Percentiles rank a stretch among this genome's conserved stretches.
Evolutionary conservation across 2,797 vertebrate genomes (phyloP).

Genomic region (Valencia hispanica): DNA sequence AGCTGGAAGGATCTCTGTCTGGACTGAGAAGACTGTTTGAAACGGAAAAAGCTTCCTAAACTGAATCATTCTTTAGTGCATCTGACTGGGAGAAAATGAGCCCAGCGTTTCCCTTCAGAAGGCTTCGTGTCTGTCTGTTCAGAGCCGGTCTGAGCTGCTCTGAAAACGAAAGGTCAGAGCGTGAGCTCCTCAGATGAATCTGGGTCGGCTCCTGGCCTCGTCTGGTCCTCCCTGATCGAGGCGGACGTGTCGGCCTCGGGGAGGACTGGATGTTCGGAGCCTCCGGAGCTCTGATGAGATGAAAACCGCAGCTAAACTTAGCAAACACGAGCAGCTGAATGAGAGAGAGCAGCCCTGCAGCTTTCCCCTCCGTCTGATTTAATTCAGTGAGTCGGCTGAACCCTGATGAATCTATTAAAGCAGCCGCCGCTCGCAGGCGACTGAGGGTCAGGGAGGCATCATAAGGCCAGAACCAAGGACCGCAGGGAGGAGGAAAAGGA

Average conservation of each 20-base stretch:
- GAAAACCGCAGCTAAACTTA: conserved; percentile 44
- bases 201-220: neutral
- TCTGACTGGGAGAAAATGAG: neutral
- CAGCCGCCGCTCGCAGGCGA: conserved; percentile 30
- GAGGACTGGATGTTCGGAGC: conserved; percentile 10
- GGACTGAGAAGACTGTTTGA: too few relatives aligned
- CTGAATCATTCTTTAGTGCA: neutral
- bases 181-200: neutral
- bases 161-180: neutral
- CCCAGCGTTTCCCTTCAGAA: neutral
- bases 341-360: conserved; percentile 28
- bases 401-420: conserved; percentile 41
- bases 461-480: conserved; percentile 15
- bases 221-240: conserved; percentile 19
- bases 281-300: conserved; percentile 10
- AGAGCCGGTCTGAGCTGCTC: neutral
- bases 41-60: neutral
- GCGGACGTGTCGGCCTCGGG: conserved; percentile 29
- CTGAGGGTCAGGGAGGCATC: conserved; percentile 1
- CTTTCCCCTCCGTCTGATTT: conserved; percentile 33
- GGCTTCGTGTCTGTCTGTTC: neutral
- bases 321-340: conserved; percentile 29
- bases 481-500: conserved; percentile 1
- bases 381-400: conserved; percentile 50
- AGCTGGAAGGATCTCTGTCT: too few relatives aligned